These are phyloP conservation scores for Mastomys coucha DNA, from an alignment of 2,113 vertebrate species.

Conservation along the genomic window DNA sequence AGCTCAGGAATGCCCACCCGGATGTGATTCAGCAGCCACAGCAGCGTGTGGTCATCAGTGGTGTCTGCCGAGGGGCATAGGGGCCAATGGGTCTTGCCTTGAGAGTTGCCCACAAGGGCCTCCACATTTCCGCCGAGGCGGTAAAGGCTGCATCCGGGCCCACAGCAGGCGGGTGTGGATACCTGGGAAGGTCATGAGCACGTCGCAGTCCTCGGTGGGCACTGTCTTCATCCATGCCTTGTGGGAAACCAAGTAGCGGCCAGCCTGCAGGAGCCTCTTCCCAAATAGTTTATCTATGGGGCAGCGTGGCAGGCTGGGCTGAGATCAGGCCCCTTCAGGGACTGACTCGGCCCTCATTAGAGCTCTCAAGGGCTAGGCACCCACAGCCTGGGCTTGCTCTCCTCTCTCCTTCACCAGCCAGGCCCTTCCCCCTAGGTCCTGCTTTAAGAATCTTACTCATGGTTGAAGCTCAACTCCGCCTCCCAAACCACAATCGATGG, in stretches of 20 bases:
- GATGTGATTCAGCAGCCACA: conserved; percentile 98
- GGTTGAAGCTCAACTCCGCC: conserved; percentile 64
- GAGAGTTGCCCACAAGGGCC: neutral
- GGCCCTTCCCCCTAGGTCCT: conserved; percentile 23
- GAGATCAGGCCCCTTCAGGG: neutral
- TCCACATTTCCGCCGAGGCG: neutral
- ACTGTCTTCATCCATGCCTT: conserved; percentile 99
- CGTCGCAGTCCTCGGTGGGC: conserved; percentile 98
- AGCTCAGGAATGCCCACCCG: conserved; percentile 97
- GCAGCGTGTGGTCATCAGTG: conserved; percentile 98
- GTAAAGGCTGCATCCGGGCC: neutral
- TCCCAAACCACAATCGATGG: conserved; percentile 54
- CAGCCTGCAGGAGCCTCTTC: conserved; percentile 96
- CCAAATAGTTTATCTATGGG: conserved; percentile 96
- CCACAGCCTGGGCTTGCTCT: neutral
- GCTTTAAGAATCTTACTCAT: conserved; percentile 70
- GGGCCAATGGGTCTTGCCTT: conserved; percentile 6
- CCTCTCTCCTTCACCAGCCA: conserved; percentile 13
- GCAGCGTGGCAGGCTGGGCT: neutral
- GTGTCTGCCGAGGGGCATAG: conserved; percentile 88
- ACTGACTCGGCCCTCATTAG: neutral
- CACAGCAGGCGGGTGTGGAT: neutral
- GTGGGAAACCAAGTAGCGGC: conserved; percentile 98
- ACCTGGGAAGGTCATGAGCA: conserved; percentile 98
- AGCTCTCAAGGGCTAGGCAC: neutral